phyloP scores from a whole-genome alignment of 2,113 vertebrate species.

The Antigone vipio region DNA sequence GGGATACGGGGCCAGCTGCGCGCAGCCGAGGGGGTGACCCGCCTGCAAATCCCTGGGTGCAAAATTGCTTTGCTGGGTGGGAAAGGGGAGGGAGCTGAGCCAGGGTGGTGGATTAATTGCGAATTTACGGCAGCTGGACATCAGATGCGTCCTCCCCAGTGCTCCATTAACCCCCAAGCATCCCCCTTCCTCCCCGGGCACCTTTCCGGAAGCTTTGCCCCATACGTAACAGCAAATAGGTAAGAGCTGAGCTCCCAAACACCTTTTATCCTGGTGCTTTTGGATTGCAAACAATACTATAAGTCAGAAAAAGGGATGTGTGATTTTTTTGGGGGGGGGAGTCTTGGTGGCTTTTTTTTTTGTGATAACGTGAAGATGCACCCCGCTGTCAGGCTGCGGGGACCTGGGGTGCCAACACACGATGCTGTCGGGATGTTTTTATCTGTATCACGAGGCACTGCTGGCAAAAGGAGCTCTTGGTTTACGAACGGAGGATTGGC shows the following conservation, averaged over 20 bases:
- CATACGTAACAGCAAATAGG: rapidly evolving
- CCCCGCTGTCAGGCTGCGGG: not conserved
- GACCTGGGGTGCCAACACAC: rapidly evolving
- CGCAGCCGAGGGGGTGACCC: rapidly evolving
- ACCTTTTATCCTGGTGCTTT: not conserved
- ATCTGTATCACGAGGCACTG: rapidly evolving
- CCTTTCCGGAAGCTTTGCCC: not conserved
- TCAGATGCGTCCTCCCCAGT: not conserved
- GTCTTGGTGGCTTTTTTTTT: not conserved
- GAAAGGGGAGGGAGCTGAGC: not conserved
- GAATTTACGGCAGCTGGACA: not conserved
- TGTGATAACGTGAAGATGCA: rapidly evolving
- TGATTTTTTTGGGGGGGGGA: too few relatives aligned
- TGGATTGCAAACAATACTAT: rapidly evolving
- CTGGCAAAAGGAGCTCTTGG: not conserved
- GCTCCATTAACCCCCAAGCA: not conserved
- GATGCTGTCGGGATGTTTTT: not conserved
- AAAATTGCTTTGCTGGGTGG: not conserved
- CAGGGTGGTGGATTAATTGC: not conserved
- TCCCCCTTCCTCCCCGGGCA: not conserved
- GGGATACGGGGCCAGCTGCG: not conserved
- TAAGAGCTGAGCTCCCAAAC: not conserved
- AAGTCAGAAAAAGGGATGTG: not conserved
- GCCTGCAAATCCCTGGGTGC: not conserved
- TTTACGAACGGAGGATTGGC: not conserved